Percentiles rank a stretch among this genome's conserved stretches.
Evolutionary conservation across 2,113 vertebrate species (phyloP).

Genomic region (Lynx canadensis): DNA sequence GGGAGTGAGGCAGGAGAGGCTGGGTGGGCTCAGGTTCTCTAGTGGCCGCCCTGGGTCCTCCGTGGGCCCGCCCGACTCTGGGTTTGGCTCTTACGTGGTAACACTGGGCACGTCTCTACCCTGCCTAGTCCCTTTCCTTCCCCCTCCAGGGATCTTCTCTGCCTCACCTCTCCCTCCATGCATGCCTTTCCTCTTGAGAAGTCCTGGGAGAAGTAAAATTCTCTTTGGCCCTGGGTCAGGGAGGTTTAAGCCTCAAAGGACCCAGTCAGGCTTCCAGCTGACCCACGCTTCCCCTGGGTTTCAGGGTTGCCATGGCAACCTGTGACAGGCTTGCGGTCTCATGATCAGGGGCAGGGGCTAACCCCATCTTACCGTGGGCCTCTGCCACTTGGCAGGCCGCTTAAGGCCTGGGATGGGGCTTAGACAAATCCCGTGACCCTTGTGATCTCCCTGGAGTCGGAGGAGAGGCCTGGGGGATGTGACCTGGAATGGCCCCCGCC

Average conservation of each 20-base stretch:
- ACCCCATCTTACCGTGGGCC: background rate
- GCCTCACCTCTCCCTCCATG: background rate
- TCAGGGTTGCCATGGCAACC: background rate
- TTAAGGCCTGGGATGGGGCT: conserved; percentile 54
- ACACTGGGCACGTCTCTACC: background rate
- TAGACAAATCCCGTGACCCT: conserved; percentile 52
- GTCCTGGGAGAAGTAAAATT: conserved; percentile 52
- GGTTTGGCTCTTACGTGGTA: background rate
- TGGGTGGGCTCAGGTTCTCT: background rate
- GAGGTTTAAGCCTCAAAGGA: conserved; percentile 76
- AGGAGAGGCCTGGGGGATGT: background rate
- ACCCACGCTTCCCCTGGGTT: background rate
- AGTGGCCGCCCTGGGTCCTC: background rate
- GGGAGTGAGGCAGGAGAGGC: background rate
- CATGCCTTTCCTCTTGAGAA: background rate
- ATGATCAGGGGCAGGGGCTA: background rate
- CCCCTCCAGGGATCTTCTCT: background rate
- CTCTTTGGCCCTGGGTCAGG: conserved; percentile 62
- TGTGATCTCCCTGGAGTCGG: conserved; percentile 2
- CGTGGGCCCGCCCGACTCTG: background rate
- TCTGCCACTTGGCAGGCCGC: conserved; percentile 15
- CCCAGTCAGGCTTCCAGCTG: conserved; percentile 44
- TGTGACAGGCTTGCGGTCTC: background rate
- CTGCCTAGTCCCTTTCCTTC: background rate
- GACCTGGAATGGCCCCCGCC: background rate